Percentiles rank a stretch among this genome's conserved stretches.
Evolutionary conservation across 2,113 vertebrate genomes (phyloP).

Genomic region (Tonatia bakeri): DNA sequence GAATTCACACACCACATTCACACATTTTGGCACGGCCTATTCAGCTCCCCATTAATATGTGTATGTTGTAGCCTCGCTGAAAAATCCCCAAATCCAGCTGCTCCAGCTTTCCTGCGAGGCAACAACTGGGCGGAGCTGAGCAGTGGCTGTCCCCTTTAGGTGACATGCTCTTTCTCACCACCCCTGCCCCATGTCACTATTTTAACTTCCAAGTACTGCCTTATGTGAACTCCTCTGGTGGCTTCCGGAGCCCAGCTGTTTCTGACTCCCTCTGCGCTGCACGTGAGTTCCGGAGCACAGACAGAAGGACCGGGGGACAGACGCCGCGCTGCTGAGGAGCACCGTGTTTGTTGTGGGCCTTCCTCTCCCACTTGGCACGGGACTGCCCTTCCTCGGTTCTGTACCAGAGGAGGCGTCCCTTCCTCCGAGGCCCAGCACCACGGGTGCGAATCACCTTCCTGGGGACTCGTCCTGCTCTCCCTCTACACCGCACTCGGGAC

Average conservation of each 20-base stretch:
- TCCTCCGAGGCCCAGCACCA: neutral
- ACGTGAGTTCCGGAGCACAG: neutral
- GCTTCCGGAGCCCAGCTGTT: neutral
- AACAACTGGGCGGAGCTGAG: neutral
- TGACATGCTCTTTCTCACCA: neutral
- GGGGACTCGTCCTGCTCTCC: neutral
- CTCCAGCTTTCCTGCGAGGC: neutral
- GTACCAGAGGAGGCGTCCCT: neutral
- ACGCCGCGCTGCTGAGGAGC: accelerated
- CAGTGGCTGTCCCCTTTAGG: neutral
- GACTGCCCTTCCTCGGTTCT: neutral
- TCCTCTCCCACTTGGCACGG: accelerated
- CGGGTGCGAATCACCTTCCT: neutral
- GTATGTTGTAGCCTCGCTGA: neutral
- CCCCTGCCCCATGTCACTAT: neutral
- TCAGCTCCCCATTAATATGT: neutral
- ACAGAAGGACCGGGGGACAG: accelerated
- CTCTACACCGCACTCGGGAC: too few relatives aligned
- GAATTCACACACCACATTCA: neutral
- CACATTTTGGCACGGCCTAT: neutral
- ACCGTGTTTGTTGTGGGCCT: accelerated
- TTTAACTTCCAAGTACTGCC: neutral
- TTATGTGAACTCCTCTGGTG: neutral
- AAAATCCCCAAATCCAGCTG: neutral
- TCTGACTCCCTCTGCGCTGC: neutral